Conservation (phyloP, 2,113 vertebrate genomes). For the Zosterops borbonicus region DNA sequence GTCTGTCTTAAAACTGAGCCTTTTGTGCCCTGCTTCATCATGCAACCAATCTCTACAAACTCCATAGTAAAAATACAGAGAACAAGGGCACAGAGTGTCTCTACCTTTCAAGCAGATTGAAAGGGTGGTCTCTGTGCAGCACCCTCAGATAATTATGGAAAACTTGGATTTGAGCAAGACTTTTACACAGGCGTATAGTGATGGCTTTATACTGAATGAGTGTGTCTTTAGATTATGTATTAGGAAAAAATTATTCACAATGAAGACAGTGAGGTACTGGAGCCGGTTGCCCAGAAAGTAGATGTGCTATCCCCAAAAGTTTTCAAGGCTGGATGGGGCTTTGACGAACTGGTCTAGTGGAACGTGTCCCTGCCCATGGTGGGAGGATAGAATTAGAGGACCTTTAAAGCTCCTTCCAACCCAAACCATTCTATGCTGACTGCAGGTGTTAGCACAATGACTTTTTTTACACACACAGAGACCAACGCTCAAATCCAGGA, state of each 20-base stretch:
- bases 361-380: fast-evolving
- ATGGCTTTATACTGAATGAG: too few relatives aligned
- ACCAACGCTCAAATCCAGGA: neutral
- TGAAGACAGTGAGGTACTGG: neutral
- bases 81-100: neutral
- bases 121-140: fast-evolving
- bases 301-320: neutral
- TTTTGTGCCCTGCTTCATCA: neutral
- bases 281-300: neutral
- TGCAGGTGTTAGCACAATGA: neutral
- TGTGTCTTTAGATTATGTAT: neutral
- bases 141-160: neutral
- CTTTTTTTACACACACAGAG: neutral
- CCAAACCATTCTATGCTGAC: neutral
- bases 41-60: neutral
- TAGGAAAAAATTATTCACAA: neutral
- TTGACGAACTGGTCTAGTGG: neutral
- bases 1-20: neutral
- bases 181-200: neutral
- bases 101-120: neutral
- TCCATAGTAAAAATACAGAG: neutral
- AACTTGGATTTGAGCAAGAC: neutral
- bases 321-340: neutral
- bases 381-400: neutral
- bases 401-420: neutral